phyloP scores from a whole-genome alignment of 2,888 invertebrate species.

The Pachycephus smyrnensis region DNA sequence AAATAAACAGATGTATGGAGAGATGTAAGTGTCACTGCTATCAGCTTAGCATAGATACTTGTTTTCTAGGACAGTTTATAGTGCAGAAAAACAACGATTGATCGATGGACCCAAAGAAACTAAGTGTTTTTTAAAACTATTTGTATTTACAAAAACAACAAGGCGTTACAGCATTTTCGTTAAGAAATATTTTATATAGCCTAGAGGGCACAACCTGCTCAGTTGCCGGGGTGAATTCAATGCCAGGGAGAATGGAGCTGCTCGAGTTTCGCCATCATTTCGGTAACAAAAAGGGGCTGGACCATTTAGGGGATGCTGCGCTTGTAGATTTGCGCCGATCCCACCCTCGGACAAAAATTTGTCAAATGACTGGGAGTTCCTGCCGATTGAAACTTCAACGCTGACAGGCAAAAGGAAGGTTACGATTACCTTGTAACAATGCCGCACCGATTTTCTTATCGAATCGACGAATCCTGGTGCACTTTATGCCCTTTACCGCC shows the following conservation, averaged over 20 bases:
- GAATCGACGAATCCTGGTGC: conserved; percentile 30
- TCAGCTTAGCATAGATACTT: neutral
- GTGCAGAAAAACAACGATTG: neutral
- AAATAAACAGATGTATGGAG: neutral
- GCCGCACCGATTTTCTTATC: conserved; percentile 3
- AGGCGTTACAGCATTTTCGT: neutral
- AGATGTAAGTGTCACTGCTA: neutral
- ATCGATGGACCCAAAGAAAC: neutral
- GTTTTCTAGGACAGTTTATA: neutral
- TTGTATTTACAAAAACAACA: neutral
- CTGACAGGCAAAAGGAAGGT: neutral
- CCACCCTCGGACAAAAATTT: neutral
- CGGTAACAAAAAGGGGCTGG: neutral
- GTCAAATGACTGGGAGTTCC: neutral
- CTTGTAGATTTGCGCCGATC: neutral
- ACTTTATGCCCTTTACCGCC: neutral
- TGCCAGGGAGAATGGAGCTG: neutral
- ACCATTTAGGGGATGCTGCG: neutral
- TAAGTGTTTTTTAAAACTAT: neutral
- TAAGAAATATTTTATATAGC: neutral
- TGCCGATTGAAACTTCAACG: neutral
- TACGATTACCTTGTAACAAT: neutral
- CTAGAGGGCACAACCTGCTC: neutral
- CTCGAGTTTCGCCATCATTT: neutral
- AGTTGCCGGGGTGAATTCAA: neutral